Base-by-base conservation (phyloP, 2,888 invertebrate genomes). In the Lamproptera curius region DNA sequence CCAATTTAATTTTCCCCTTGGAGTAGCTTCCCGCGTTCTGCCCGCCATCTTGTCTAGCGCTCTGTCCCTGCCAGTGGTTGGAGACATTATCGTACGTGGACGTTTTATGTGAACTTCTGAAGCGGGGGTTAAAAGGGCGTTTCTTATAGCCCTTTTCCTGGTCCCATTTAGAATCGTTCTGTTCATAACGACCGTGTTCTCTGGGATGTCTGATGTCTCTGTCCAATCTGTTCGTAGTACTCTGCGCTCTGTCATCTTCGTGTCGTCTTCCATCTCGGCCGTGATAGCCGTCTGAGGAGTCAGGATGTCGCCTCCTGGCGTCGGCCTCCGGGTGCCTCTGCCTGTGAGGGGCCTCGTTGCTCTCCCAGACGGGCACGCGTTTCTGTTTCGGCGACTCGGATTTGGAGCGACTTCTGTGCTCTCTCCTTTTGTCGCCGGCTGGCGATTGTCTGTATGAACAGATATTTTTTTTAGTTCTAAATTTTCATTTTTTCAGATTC, bases 1-100 rank as follows among this genome's bases (percentile, higher is more conserved):
- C 85, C 48, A 86, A 70, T 64, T 84, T 85, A 3, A 85, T 72
- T 69, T 75, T 81, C 46, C 57, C 76, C 56, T 61, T 75, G 16
- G 62, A 55, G 23, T 58, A 50, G 15, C 51, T 41, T 2, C 63
- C 63, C 6, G 57, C 26, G 16, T 47, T 47, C 53, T 60, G 3
- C 10, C 60, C 57, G 13, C 53, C 53, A n/a, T 56, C 58, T 38
- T 56, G 53, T 1, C 53, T 20, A 35, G 4, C 10, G n/a, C 6
- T 31, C 13, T 52, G 41, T 8, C 35, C 11, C 16, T 58, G 37
- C 54, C 55, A 46, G 52, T 56, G 36, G 23, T 56, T 56, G 1
- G 55, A 54, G 11, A 63, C 62, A 13, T 57, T 60, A 4, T 53
- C 57, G 17, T 61, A n/a, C n/a, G n/a, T 20, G 3, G 20, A 20